Base-by-base conservation (phyloP, 2,888 invertebrate species). In the Drosophila prolongata region DNA sequence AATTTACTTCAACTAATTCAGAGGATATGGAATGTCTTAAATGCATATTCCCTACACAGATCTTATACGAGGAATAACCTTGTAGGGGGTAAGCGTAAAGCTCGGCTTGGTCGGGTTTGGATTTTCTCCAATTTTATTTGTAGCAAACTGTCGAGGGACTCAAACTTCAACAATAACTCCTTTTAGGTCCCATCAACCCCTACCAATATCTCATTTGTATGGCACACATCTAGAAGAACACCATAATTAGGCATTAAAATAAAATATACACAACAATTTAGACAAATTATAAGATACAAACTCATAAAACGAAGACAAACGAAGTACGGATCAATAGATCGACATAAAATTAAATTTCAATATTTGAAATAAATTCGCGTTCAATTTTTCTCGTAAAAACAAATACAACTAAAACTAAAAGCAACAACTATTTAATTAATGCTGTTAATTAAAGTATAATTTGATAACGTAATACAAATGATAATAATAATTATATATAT, bases 141-240 rank as follows among this genome's bases (percentile, higher is more conserved):
- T 71, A 79, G 75, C 75, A 53, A 68, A 82, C 75, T 82, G 83
- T 83, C 81, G 80, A 82, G 81, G 86, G 81, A 82, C 81, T 82
- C 81, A 82, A 82, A 68, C 83, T 82, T 82, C 83, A 82, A 71
- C 81, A 82, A 86, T 82, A 82, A 82, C 64, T 80, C 83, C 65
- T 57, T 64, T 70, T 75, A 65, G 80, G 72, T 81, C 76, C 85
- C 79, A 76, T 64, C 70, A 66, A 72, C 58, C 66, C 79, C 69
- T 43, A 67, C 56, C 65, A 61, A 55, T 58, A 62, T 43, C 53
- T 56, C 49, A 76, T 69, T 76, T 62, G 44, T 67, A 76, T 68
- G 76, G 80, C 80, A 80, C 69, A 69, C 68, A 69, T 81, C 50
- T 53, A 72, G 73, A 82, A 57, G 57, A 58, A 59, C 68, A 68